Evolutionary conservation across 1,140 invertebrate genomes (phyloP).

Genomic region (Bradynema listronoti): DNA sequence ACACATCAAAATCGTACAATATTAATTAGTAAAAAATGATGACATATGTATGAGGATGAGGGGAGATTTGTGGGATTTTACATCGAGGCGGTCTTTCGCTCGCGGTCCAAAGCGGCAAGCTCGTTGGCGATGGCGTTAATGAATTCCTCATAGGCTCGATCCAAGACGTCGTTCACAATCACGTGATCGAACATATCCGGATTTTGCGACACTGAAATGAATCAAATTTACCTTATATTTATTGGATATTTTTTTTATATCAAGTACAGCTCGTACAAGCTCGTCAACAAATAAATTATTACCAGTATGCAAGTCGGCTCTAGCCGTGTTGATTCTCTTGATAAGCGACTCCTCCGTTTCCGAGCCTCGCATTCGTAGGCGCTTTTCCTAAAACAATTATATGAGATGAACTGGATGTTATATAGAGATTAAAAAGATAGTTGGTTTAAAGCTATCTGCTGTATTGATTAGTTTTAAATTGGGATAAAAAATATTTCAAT

Average conservation of each 20-base stretch:
- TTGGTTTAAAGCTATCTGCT: too few relatives aligned
- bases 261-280: not conserved
- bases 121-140: conserved; percentile 41
- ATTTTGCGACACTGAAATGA: conserved; percentile 62
- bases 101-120: conserved; percentile 14
- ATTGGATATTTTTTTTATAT: too few relatives aligned
- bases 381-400: conserved; percentile 65
- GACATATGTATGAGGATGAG: too few relatives aligned
- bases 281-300: conserved; percentile 35
- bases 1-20: too few relatives aligned
- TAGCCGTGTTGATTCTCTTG: conserved; percentile 69
- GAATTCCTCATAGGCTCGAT: conserved; percentile 76
- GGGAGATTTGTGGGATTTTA: too few relatives aligned
- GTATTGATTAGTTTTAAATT: too few relatives aligned
- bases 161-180: conserved; percentile 82
- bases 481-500: too few relatives aligned
- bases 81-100: too few relatives aligned
- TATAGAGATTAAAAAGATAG: too few relatives aligned
- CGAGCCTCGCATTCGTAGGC: conserved; percentile 72
- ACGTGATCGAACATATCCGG: conserved; percentile 80
- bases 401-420: too few relatives aligned
- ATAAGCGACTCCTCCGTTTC: conserved; percentile 79
- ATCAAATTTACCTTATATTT: too few relatives aligned
- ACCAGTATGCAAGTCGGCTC: conserved; percentile 77
- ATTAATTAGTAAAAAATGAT: too few relatives aligned